Conservation (phyloP, 1,140 invertebrate genomes). For the Leptestheria dahalacensis region DNA sequence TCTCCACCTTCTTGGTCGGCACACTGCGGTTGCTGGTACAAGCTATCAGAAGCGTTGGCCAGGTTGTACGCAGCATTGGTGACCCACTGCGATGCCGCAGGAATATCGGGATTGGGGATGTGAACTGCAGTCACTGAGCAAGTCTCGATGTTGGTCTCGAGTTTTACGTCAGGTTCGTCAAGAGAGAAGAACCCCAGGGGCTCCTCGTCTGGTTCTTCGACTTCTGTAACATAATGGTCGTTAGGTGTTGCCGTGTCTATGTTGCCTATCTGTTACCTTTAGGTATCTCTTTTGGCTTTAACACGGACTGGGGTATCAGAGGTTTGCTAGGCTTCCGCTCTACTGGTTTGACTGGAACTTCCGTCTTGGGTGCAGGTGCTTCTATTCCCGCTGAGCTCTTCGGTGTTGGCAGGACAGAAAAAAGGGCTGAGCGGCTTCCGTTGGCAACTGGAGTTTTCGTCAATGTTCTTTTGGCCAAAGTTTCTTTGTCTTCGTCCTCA, state of each 20-base stretch:
- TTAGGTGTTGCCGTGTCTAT: neutral
- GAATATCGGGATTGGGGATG: neutral
- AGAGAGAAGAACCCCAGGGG: conserved; percentile 6
- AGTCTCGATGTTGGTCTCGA: neutral
- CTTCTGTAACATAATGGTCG: neutral
- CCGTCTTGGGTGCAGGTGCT: neutral
- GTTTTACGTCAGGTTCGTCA: conserved; percentile 2
- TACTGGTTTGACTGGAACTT: neutral
- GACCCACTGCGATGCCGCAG: neutral
- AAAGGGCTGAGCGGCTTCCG: conserved; percentile 3
- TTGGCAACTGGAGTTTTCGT: neutral
- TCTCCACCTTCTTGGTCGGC: neutral
- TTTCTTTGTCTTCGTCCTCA: conserved; percentile 6
- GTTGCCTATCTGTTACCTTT: conserved; percentile 1
- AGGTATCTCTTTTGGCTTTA: neutral
- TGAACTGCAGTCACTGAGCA: neutral
- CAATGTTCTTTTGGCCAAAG: neutral
- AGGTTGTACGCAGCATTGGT: neutral
- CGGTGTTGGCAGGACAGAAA: conserved; percentile 7
- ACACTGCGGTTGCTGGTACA: neutral
- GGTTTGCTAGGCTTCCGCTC: neutral
- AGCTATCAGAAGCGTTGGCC: neutral
- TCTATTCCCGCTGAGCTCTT: conserved; percentile 1
- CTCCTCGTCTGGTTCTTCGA: conserved; percentile 10
- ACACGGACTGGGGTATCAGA: neutral